Base-by-base conservation (phyloP, 2,113 vertebrate genomes). In the Scomber scombrus region DNA sequence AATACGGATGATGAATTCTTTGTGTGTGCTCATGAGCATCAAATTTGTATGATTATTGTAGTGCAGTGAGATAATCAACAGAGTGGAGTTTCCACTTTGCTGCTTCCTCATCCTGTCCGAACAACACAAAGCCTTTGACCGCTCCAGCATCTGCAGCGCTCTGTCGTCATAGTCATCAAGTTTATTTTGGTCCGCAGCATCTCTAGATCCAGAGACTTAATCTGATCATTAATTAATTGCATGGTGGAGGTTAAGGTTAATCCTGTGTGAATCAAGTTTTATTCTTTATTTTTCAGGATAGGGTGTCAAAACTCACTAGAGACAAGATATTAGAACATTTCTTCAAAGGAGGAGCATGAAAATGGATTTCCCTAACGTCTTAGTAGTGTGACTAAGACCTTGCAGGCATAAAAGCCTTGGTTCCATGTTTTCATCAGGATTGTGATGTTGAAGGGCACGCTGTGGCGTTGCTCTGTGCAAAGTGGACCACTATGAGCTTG, bases 221-320 rank as follows among this genome's bases (percentile, higher is more conserved):
- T 73, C 78, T 82, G 75, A 55, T 71, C 52, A 56, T 80, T 80
- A 75, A 82, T 84, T 72, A 57, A 75, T 84, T 78, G 58, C 51
- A 21, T 1, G 8, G 31, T 49, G 26, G 50, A 14, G 43, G 21
- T 78, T 16, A 26, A 26, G 45, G 40, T 66, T 66, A 82, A 81
- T 80, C 77, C 45, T 12, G 0, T 56, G 26, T 23, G 46, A 73
- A 65, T 75, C 15, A 11, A 82, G 55, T 61, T 13, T 18, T 19
- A 12, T n/a, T 54, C 40, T 55, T 76, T 61, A 34, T 50, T 76
- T 55, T 68, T 55, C 13, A 16, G 13, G 51, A 26, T 51, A 40
- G n/a, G 40, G 7, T 15, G 16, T 55, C 2, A 11, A 60, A 57
- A 52, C 2, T 61, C 18, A 47, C 12, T 18, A 23, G 4, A 29